Base-by-base conservation (phyloP, 2,797 vertebrate species). In the Gadopsis bispinosus region DNA sequence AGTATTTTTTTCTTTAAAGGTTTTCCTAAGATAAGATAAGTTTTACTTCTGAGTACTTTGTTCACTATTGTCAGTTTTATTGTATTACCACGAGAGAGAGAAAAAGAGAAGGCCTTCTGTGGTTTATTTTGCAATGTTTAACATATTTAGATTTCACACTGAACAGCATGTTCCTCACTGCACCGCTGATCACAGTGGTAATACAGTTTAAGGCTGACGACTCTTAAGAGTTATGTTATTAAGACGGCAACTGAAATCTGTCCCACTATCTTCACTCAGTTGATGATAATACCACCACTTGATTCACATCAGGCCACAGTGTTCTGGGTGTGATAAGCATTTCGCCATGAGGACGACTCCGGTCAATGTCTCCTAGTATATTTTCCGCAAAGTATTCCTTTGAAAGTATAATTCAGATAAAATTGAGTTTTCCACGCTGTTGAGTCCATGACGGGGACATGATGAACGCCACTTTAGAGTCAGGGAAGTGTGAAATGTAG, bases 371-470 rank as follows among this genome's bases (percentile, higher is more conserved):
- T 82, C 29, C 51, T 43, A 13, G n/a, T 19, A 66, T 67, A 69
- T 74, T 80, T 79, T 73, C 77, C 73, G 70, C 64, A 62, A 82
- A 78, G 63, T 60, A 69, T 75, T 77, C 33, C 41, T 81, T 75
- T 87, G 37, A 85, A 88, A 85, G 45, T 81, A 47, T 77, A 83
- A 78, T 81, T 72, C 70, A 65, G 72, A 29, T 68, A 74, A 79
- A 91, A 90, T 83, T 66, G 77, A 83, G 79, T 82, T 89, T 89
- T 87, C 71, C 76, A 80, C 60, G 1, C 73, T 80, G 74, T 67
- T 76, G 73, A 80, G 75, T 82, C 72, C 67, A 64, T 90, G 87
- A 90, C 78, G 51, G 71, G 69, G 55, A 87, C 79, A 80, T 73
- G 82, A 87, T 80, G 64, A 87, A 79, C 1, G 20, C 68, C 69